These are phyloP conservation scores for Drosophila fungiperda DNA, from an alignment of 2,888 invertebrate species.

Conservation along the genomic window DNA sequence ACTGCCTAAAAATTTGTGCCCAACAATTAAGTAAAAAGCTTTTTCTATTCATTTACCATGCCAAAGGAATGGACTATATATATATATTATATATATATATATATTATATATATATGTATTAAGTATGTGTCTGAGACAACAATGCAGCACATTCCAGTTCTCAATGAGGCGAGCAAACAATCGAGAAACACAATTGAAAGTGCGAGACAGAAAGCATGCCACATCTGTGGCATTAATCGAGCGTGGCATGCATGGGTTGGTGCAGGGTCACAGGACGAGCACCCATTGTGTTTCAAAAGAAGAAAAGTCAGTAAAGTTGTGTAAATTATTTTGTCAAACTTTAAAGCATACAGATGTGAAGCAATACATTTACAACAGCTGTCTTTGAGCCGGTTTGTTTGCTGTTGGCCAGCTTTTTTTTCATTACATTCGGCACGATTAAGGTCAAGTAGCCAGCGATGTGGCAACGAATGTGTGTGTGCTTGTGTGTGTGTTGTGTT, in stretches of 20 bases:
- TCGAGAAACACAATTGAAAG: slow-evolving; percentile 12
- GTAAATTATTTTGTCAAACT: slow-evolving; percentile 14
- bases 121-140: neutral
- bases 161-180: slow-evolving; percentile 36
- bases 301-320: slow-evolving; percentile 18
- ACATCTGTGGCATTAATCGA: slow-evolving; percentile 35
- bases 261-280: slow-evolving; percentile 15
- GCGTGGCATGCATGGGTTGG: slow-evolving; percentile 19
- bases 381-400: slow-evolving; percentile 4
- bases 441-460: slow-evolving; percentile 43
- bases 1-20: slow-evolving; percentile 24
- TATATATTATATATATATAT: slow-evolving; percentile 3
- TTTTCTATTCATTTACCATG: slow-evolving; percentile 37
- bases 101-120: neutral
- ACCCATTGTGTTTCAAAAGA: slow-evolving; percentile 13
- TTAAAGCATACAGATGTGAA: slow-evolving; percentile 34
- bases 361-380: slow-evolving; percentile 21
- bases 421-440: slow-evolving; percentile 42
- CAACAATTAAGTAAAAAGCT: slow-evolving; percentile 71
- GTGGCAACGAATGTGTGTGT: slow-evolving; percentile 6
- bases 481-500: neutral
- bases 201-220: slow-evolving; percentile 16
- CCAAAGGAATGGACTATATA: slow-evolving; percentile 12
- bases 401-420: slow-evolving; percentile 21
- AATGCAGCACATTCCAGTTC: slow-evolving; percentile 22